Percentiles rank a stretch among this genome's conserved stretches.
Evolutionary conservation across 2,797 vertebrate genomes (phyloP).

Genomic region (Enteromius unitaeniatus): DNA sequence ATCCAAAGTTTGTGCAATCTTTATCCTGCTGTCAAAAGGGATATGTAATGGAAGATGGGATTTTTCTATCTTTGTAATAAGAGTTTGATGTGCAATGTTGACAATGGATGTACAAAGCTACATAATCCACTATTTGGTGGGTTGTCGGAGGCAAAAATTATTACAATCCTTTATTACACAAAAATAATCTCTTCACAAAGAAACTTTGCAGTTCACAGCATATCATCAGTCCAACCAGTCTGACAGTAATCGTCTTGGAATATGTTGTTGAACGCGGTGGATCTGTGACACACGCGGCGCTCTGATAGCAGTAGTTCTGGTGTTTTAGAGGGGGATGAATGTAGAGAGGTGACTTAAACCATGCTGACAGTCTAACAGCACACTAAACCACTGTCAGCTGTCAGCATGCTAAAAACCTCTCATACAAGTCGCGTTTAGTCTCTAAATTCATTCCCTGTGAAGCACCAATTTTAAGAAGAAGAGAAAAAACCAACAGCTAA

Average conservation of each 20-base stretch:
- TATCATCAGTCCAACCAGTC: neutral
- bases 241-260: neutral
- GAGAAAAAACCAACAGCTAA: neutral
- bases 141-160: slow-evolving; percentile 8
- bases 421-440: neutral
- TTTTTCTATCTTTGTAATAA: neutral
- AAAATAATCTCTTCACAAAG: neutral
- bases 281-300: neutral
- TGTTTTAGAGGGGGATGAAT: slow-evolving; percentile 18
- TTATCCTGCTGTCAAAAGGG: slow-evolving; percentile 8
- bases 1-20: neutral
- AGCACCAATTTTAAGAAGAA: neutral
- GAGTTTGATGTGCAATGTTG: neutral
- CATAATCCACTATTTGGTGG: neutral
- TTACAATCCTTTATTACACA: neutral
- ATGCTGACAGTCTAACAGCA: slow-evolving; percentile 8
- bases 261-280: neutral
- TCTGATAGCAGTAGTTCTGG: neutral
- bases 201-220: neutral
- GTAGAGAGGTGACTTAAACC: slow-evolving; percentile 12
- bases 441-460: neutral
- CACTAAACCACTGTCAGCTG: neutral
- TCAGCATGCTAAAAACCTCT: neutral
- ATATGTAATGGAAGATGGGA: neutral
- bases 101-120: slow-evolving; percentile 9